phyloP scores from a whole-genome alignment of 2,888 invertebrate species.

The Rotaria magnacalcarata region DNA sequence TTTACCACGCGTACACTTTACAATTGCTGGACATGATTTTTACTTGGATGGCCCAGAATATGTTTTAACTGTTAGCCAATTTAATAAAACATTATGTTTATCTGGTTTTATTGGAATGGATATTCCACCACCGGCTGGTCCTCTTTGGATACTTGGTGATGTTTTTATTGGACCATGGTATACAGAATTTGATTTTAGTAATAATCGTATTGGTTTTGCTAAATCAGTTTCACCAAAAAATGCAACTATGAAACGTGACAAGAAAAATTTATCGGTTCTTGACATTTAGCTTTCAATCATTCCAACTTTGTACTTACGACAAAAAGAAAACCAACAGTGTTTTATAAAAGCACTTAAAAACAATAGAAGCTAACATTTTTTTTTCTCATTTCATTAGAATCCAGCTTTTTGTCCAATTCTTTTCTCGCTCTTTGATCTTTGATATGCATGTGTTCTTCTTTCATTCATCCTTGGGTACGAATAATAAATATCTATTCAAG shows the following conservation, averaged over 20 bases:
- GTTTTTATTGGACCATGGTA: slow-evolving; percentile 93
- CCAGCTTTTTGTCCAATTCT: not conserved
- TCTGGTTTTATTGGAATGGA: slow-evolving; percentile 95
- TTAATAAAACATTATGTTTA: slow-evolving; percentile 79
- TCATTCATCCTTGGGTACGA: not conserved
- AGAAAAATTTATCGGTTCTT: not conserved
- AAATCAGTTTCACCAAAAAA: slow-evolving; percentile 46
- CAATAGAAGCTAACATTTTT: not conserved
- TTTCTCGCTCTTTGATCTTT: not conserved
- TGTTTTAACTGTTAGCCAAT: slow-evolving; percentile 61
- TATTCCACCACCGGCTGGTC: slow-evolving; percentile 85
- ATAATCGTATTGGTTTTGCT: slow-evolving; percentile 83
- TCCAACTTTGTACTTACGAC: not conserved
- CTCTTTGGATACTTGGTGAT: slow-evolving; percentile 96
- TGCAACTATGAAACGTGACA: not conserved
- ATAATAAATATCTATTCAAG: slow-evolving; percentile 11
- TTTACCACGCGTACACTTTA: slow-evolving; percentile 74
- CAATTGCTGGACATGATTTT: slow-evolving; percentile 72
- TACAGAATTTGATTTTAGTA: slow-evolving; percentile 86
- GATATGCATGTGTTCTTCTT: not conserved
- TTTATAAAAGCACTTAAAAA: not conserved
- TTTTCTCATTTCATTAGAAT: not conserved
- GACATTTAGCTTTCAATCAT: not conserved
- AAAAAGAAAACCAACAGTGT: not conserved
- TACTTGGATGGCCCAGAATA: slow-evolving; percentile 78